Conservation (phyloP, 2,797 vertebrate species). For the Petrocephalus sullivani region DNA sequence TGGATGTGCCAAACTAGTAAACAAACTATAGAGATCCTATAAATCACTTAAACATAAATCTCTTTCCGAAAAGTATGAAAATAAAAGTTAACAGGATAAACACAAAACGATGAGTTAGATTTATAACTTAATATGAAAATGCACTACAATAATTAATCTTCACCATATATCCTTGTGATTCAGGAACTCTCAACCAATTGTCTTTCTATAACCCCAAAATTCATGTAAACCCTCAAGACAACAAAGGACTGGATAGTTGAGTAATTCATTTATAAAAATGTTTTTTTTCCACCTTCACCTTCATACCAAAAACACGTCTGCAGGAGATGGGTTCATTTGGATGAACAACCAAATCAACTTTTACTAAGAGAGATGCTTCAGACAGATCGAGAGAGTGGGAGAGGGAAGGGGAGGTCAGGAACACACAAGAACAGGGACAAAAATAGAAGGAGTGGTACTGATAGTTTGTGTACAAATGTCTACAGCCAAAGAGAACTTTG, state of each 20-base stretch:
- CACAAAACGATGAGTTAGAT: neutral
- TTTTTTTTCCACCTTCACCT: neutral
- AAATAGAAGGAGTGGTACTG: constrained; percentile 4
- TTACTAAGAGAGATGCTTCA: constrained; percentile 31
- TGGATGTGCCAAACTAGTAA: neutral
- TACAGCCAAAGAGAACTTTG: neutral
- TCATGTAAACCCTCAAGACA: neutral
- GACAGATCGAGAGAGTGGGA: constrained; percentile 16
- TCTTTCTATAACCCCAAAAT: neutral
- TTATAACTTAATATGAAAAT: neutral
- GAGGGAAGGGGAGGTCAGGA: constrained; percentile 22
- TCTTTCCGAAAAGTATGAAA: neutral
- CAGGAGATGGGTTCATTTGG: constrained; percentile 22
- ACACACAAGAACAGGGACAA: constrained; percentile 25
- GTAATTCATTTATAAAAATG: constrained; percentile 14
- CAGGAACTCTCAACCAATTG: neutral
- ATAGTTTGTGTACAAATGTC: constrained; percentile 9
- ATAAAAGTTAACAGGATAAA: neutral
- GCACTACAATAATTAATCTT: neutral
- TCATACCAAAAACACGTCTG: neutral
- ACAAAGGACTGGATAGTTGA: neutral
- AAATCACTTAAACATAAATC: neutral
- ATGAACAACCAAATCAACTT: constrained; percentile 35
- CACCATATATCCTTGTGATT: neutral
- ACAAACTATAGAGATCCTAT: neutral